These are phyloP conservation scores for Hermaeophaga mercurialis DNA, from an alignment of 2,888 invertebrate species.

Conservation along the genomic window DNA sequence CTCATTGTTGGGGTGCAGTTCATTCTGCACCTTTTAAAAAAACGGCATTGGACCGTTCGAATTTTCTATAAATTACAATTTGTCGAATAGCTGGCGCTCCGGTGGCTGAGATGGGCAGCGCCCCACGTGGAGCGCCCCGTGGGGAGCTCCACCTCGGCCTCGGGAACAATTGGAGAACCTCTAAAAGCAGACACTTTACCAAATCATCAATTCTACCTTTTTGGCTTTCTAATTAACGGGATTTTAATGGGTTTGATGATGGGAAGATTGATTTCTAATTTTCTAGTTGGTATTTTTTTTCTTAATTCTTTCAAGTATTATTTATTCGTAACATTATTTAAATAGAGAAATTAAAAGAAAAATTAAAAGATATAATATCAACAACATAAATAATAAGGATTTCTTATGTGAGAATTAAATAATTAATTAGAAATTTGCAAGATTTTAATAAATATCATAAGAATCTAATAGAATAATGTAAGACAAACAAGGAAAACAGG, in stretches of 20 bases:
- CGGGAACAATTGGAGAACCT: conserved; percentile 50
- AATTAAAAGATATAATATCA: too few relatives aligned
- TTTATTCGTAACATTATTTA: too few relatives aligned
- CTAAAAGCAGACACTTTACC: conserved; percentile 50
- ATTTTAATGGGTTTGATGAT: conserved; percentile 22
- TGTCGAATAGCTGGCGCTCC: conserved; percentile 52
- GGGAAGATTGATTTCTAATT: conserved; percentile 10
- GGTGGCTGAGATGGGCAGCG: conserved; percentile 40
- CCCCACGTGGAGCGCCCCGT: conserved; percentile 51
- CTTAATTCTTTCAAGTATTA: too few relatives aligned
- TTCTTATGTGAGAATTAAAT: too few relatives aligned
- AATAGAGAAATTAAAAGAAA: too few relatives aligned
- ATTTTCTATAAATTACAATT: conserved; percentile 58
- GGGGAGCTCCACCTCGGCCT: conserved; percentile 53
- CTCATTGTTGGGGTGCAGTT: conserved; percentile 11
- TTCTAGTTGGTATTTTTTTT: neutral
- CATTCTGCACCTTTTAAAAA: conserved; percentile 21
- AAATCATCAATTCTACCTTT: conserved; percentile 49
- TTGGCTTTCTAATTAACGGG: conserved; percentile 44
- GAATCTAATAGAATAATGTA: too few relatives aligned
- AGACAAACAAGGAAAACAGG: too few relatives aligned
- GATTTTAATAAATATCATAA: too few relatives aligned
- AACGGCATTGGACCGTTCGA: conserved; percentile 10
- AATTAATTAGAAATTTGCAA: too few relatives aligned
- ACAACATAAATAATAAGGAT: too few relatives aligned